Conservation (phyloP, 2,113 vertebrate species). For the Salminus brasiliensis region DNA sequence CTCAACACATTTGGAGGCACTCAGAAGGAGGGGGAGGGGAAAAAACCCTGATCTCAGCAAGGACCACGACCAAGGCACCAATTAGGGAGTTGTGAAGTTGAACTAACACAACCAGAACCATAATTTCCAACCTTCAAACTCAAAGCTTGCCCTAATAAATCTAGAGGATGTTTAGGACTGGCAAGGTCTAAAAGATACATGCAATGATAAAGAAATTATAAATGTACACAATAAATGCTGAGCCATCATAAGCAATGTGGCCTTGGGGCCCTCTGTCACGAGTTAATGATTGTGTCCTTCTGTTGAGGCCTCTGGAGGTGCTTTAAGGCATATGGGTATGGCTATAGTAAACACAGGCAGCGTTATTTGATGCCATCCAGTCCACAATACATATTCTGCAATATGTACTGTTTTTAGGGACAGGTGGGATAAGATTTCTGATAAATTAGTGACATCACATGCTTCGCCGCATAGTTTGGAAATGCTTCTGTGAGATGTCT, state of each 20-base stretch:
- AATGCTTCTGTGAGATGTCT: too few species aligned
- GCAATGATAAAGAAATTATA: conserved; percentile 24
- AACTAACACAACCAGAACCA: conserved; percentile 67
- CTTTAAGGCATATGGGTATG: conserved; percentile 65
- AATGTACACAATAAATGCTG: conserved; percentile 60
- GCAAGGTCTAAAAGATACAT: conserved; percentile 15
- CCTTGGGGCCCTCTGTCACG: conserved; percentile 59
- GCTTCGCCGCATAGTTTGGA: too few species aligned
- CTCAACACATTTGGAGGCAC: conserved; percentile 77
- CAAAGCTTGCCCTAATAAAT: conserved; percentile 60
- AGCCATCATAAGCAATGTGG: conserved; percentile 63
- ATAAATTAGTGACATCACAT: too few species aligned
- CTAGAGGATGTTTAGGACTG: conserved; percentile 23
- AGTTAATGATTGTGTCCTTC: conserved; percentile 69
- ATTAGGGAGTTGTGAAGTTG: conserved; percentile 74
- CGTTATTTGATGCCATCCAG: conserved; percentile 54
- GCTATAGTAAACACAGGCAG: conserved; percentile 65
- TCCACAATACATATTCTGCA: conserved; percentile 70
- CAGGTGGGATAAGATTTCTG: not conserved
- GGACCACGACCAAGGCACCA: conserved; percentile 76
- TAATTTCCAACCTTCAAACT: conserved; percentile 65
- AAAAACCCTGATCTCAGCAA: conserved; percentile 77
- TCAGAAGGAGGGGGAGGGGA: conserved; percentile 65
- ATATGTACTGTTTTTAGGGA: conserved; percentile 52
- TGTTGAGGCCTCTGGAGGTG: conserved; percentile 54